Base-by-base conservation (phyloP, 2,797 vertebrate species). In the Lithobates sylvaticus region DNA sequence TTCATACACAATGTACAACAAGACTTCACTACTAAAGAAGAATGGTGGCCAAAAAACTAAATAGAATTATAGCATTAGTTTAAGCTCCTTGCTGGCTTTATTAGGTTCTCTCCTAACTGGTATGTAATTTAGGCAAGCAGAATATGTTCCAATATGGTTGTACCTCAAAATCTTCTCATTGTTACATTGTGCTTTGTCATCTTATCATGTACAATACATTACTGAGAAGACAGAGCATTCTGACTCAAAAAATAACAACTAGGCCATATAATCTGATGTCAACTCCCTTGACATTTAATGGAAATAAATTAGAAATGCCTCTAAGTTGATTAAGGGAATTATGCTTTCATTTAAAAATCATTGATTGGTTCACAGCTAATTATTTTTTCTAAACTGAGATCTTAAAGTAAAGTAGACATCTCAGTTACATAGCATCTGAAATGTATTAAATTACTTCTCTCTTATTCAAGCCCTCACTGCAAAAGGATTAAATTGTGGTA, bases 271-370 rank as follows among this genome's bases (percentile, higher is more conserved):
- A 67, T 67, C 67, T 78, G 39, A 54, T 73, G 36, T 83, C 54
- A 75, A 42, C 32, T 61, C 70, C 26, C 36, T 61, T 64, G 70
- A 74, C n/a, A 15, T 61, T 74, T 65, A 44, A 74, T 39, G 58
- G 23, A 50, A 83, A 75, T 83, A 71, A 74, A 75, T 65, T 83
- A 83, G 71, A 58, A 74, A 58, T 50, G 69, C 21, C 21, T 23
- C 64, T 54, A 76, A 84, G 65, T 54, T 54, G 27, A 27, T 83
- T 67, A 76, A 44, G 23, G 18, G 23, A 83, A 83, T 68, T 76
- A 68, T 73, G 10, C 39, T 36, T 61, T 68, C 81, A 83, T 50
- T 83, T 50, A 68, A 83, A 81, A 58, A 26, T 73, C 44, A 80
- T 70, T 50, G 61, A 78, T 78, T 78, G 29, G 65, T 29, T 79